Percentiles rank a stretch among this genome's conserved stretches.
Evolutionary conservation across 1,140 invertebrate species (phyloP).

Genomic region (Brachionus plicatilis): DNA sequence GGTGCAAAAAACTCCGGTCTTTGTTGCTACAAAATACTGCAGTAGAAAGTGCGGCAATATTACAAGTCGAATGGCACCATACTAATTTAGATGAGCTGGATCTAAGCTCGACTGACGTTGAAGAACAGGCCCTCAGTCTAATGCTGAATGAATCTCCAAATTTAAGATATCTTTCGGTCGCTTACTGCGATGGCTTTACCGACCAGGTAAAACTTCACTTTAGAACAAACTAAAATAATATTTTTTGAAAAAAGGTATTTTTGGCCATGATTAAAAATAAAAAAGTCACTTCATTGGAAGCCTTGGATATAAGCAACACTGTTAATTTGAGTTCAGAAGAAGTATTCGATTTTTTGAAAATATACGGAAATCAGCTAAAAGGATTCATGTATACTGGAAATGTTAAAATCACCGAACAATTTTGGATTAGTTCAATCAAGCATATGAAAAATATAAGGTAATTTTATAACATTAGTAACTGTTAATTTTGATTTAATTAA

Average conservation of each 20-base stretch:
- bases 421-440: conserved; percentile 86
- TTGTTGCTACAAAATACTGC: conserved; percentile 92
- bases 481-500: background rate
- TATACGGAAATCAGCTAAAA: conserved; percentile 76
- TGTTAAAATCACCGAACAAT: conserved; percentile 91
- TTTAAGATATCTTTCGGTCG: conserved; percentile 81
- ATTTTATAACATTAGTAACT: background rate
- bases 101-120: conserved; percentile 89
- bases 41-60: conserved; percentile 78
- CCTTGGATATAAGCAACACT: conserved; percentile 84
- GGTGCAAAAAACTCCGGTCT: conserved; percentile 82
- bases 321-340: conserved; percentile 89
- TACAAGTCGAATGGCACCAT: conserved; percentile 96
- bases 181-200: conserved; percentile 93
- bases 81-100: conserved; percentile 86
- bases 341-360: conserved; percentile 79
- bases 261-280: conserved; percentile 82
- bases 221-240: background rate
- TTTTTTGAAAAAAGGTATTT: conserved; percentile 62
- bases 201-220: conserved; percentile 64
- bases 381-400: conserved; percentile 86
- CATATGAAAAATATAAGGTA: conserved; percentile 82
- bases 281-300: conserved; percentile 75
- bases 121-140: conserved; percentile 83
- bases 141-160: conserved; percentile 80